These are phyloP conservation scores for Uloborus plumipes DNA, from an alignment of 2,888 invertebrate genomes.

Conservation along the genomic window DNA sequence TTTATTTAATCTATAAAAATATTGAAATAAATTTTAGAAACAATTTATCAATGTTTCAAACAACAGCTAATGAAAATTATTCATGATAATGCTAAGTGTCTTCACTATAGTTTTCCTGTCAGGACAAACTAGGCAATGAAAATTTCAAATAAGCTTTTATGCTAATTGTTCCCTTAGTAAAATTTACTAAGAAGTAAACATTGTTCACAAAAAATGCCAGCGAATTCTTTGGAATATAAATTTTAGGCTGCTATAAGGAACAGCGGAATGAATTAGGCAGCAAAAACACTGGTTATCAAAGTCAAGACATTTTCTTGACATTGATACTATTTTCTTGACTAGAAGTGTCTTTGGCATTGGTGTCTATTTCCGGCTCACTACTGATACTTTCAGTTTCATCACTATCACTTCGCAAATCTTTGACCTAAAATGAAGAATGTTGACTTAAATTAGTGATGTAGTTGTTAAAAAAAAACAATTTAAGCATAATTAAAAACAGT, in stretches of 20 bases:
- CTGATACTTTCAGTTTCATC: slow-evolving; percentile 40
- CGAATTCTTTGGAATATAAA: slow-evolving; percentile 44
- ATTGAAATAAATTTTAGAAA: too few species aligned
- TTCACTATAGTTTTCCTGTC: too few species aligned
- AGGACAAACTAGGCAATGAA: too few species aligned
- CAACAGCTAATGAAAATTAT: too few species aligned
- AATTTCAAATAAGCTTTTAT: too few species aligned
- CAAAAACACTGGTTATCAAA: background rate
- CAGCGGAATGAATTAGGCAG: slow-evolving; percentile 42
- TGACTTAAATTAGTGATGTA: background rate
- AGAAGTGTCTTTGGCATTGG: slow-evolving; percentile 38
- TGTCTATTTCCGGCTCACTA: slow-evolving; percentile 14
- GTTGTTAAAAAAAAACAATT: background rate
- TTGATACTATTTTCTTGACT: slow-evolving; percentile 30
- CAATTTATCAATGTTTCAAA: too few species aligned
- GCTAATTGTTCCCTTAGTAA: slow-evolving; percentile 18
- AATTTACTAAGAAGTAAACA: background rate
- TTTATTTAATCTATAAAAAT: too few species aligned
- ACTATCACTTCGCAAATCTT: slow-evolving; percentile 64
- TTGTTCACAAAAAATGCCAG: slow-evolving; percentile 5
- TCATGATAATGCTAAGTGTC: too few species aligned
- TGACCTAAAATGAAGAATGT: slow-evolving; percentile 42
- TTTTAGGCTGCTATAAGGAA: slow-evolving; percentile 14
- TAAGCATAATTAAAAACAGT: too few species aligned
- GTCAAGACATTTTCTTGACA: slow-evolving; percentile 36